A percentile compares a stretch with the other conserved stretches of the same genome.
Conservation (phyloP, 1,140 invertebrate species). For the Apocrypta bakeri region DNA sequence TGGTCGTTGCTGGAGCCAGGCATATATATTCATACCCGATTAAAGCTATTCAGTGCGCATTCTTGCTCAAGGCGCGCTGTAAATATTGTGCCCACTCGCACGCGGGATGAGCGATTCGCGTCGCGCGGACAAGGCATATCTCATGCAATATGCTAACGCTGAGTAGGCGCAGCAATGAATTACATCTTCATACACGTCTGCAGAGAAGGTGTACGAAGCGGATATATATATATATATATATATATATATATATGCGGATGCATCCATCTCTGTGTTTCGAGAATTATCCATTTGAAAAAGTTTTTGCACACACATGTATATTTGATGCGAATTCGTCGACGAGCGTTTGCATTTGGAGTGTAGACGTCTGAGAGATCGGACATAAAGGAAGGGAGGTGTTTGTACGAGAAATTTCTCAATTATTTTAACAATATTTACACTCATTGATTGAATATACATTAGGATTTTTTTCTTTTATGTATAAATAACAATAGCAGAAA, state of each 20-base stretch:
- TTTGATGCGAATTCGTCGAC: background rate
- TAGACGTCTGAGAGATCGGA: too few species aligned
- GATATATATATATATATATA: too few species aligned
- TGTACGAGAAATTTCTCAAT: slow-evolving; percentile 11
- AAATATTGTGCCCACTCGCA: slow-evolving; percentile 56
- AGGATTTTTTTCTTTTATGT: too few species aligned
- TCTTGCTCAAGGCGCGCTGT: slow-evolving; percentile 47
- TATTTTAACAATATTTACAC: too few species aligned
- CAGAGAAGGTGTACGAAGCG: background rate
- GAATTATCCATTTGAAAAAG: slow-evolving; percentile 29
- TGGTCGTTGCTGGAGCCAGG: background rate
- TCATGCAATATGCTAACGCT: slow-evolving; percentile 61
- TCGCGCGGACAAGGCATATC: slow-evolving; percentile 48
- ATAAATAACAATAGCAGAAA: too few species aligned
- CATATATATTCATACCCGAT: slow-evolving; percentile 31
- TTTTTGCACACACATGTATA: background rate
- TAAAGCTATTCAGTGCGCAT: slow-evolving; percentile 38
- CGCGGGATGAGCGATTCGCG: slow-evolving; percentile 57
- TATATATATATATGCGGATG: background rate
- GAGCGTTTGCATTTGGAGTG: background rate
- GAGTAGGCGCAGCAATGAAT: slow-evolving; percentile 62
- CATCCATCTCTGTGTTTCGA: background rate
- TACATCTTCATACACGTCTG: slow-evolving; percentile 60
- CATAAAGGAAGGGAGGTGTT: too few species aligned
- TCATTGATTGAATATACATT: too few species aligned